Evolutionary conservation across 1,140 invertebrate genomes (phyloP), one percentile per base, ranked within the genome.

Genomic region (Trypoxylus dichotomus): DNA sequence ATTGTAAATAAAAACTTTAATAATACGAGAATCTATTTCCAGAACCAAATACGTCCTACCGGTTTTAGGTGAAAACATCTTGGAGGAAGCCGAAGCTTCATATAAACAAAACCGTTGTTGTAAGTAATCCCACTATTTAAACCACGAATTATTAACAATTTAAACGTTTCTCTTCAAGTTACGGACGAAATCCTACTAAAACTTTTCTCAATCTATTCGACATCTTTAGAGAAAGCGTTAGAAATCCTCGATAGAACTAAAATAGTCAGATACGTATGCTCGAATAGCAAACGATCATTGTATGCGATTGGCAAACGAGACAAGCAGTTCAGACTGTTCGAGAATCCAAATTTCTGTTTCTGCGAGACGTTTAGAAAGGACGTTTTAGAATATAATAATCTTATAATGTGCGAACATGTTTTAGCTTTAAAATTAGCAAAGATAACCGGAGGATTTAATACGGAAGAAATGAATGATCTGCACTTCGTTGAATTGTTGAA

Each of bases 321-420:
- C n/a, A 88, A 88, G 76, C 84, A 86, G 29, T 92, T 91, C 79
- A 89, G 87, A 54, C 80, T 93, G 13, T 91, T 91, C 80, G 89
- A 90, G 0, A 83, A 87, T 71, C 84, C 92, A 19, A 92, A 92
- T 83, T 92, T 88, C 82, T 93, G 92, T 80, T 86, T 87, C 1
- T 93, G 92, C 83, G 81, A 79, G 71, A 88, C 89, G 21, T 92
- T 88, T 89, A 90, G 79, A 87, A 86, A 72, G 24, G 88, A 91
- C 80, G 90, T 92, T 77, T 82, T 92, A 47, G 86, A 68, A 68
- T 68, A 85, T 29, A 86, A 86, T 80, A 83, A 83, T 43, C 83
- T 86, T 77, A 85, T 90, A 29, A 92, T 89, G 19, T 93, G 91
- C 81, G 90, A 93, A 81, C 92, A 94, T 83, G 85, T 93, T 47